Conservation (phyloP, 2,797 vertebrate species). For the Pangasius djambal region DNA sequence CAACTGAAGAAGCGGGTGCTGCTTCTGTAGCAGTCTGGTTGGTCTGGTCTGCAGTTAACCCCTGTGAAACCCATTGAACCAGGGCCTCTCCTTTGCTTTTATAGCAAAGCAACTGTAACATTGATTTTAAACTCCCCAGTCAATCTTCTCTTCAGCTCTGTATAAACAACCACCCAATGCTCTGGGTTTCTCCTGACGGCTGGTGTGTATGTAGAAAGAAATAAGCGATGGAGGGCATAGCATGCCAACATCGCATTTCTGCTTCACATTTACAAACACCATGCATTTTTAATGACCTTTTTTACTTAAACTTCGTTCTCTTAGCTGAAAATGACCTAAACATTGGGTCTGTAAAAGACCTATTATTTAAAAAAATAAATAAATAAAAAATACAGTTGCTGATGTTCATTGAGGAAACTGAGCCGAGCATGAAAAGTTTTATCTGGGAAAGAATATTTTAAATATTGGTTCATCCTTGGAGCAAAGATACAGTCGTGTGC, state of each 20-base stretch:
- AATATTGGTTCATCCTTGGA: not conserved
- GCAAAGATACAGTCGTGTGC: not conserved
- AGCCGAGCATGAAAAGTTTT: not conserved
- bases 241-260: not conserved
- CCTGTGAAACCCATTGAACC: not conserved
- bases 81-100: constrained; percentile 6
- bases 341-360: not conserved
- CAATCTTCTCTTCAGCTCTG: constrained; percentile 8
- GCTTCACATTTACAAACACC: not conserved
- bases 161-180: not conserved
- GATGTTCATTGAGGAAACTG: not conserved
- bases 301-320: not conserved
- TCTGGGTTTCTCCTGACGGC: not conserved
- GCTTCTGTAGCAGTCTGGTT: not conserved
- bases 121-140: constrained; percentile 21
- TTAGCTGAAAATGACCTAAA: not conserved
- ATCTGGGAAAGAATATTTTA: not conserved
- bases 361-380: not conserved
- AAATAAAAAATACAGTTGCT: not conserved
- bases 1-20: not conserved
- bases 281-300: not conserved
- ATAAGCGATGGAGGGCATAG: not conserved
- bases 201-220: not conserved
- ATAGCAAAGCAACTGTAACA: constrained; percentile 25
- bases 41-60: constrained; percentile 12